Evolutionary conservation across 1,140 invertebrate species (phyloP), one percentile per base, ranked within the genome.

Genomic region (Zaprionus gabonicus): DNA sequence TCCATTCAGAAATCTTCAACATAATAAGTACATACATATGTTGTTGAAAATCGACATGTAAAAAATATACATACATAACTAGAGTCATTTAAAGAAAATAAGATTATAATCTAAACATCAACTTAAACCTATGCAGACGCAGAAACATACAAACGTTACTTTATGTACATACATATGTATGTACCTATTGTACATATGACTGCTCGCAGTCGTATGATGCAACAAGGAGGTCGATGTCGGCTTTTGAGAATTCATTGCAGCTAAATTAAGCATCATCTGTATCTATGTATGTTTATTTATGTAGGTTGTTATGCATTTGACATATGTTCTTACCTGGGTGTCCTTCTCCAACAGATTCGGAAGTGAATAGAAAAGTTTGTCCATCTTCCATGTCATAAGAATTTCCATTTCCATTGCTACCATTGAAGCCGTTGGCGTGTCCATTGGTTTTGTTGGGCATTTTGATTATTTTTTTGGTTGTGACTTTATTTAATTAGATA

Each of bases 311-410:
- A 77, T 94, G 97, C 96, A 96, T 95, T 98, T 25, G 23, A 31
- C n/a, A 34, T 46, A 46, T 55, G 49, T 2, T 78, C 94, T 95
- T 94, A 97, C 97, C 97, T 95, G 99, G 98, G 95, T 99, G 99
- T 86, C 99, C 99, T 94, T 99, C 99, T 87, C 98, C 98, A 63
- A 99, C 99, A 58, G 98, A 99, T 95, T 99, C 99, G 25, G 98
- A 99, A 56, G 99, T 99, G 94, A 99, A 99, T 34, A 99, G 95
- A 94, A 99, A 99, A 82, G 96, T 95, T 83, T 97, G 96, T 88
- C 96, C 96, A 93, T 97, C 96, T 88, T 96, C 95, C 92, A 97
- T 95, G 91, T 97, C 97, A 93, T 95, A 95, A 58, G 85, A 91
- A 60, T 81, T 90, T 28, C 94, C 93, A 62, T 81, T 90, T 27